Evolutionary conservation across 2,888 invertebrate genomes (phyloP).

Genomic region (Apamea epomidion): DNA sequence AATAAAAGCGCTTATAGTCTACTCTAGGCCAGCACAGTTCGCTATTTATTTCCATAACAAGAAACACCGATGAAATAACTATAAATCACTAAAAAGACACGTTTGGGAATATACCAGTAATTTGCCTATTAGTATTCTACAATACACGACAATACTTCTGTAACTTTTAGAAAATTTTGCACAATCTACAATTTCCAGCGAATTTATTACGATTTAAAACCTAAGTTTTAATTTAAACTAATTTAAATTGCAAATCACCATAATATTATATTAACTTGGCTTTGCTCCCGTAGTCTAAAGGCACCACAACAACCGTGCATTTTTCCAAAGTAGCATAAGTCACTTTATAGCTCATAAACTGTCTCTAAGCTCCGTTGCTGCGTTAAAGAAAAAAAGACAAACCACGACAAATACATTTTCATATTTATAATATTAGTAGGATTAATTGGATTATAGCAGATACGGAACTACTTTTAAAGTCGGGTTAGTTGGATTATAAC

Average conservation of each 20-base stretch:
- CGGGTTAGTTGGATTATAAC: background rate
- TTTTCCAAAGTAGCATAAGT: background rate
- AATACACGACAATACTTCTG: background rate
- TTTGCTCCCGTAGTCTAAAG: background rate
- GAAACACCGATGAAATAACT: background rate
- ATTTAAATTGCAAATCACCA: too few relatives aligned
- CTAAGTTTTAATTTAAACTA: too few relatives aligned
- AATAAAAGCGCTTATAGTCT: too few relatives aligned
- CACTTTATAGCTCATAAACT: too few relatives aligned
- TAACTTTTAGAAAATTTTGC: background rate
- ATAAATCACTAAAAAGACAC: background rate
- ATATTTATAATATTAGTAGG: background rate
- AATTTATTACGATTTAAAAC: background rate
- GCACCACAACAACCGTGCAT: background rate
- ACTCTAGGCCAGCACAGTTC: too few relatives aligned
- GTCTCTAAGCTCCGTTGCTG: too few relatives aligned
- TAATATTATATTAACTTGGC: background rate
- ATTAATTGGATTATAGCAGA: background rate
- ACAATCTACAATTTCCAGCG: conserved; percentile 1
- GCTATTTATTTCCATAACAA: background rate
- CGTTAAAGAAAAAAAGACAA: background rate
- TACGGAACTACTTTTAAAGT: background rate
- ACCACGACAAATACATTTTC: too few relatives aligned
- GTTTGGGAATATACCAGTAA: conserved; percentile 12
- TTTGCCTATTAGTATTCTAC: conserved; percentile 19